Evolutionary conservation across 2,113 vertebrate genomes (phyloP), one percentile per base, ranked within the genome.

Genomic region (Chloropsis hardwickii): DNA sequence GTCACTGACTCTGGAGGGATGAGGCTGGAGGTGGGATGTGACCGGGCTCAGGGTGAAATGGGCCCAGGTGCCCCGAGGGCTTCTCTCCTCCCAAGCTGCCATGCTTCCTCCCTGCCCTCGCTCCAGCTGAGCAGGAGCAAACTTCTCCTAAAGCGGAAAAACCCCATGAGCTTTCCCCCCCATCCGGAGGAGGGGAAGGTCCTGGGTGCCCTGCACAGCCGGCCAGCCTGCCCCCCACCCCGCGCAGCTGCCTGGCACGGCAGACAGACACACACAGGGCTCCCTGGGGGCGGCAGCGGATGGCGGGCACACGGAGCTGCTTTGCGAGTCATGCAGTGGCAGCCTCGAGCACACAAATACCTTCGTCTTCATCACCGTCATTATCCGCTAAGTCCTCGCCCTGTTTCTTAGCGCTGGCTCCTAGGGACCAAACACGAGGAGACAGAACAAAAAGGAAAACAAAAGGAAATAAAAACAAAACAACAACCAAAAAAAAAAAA

Each of bases 361-460:
- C 99, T 99, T 99, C 99, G 58, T 99, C 99, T 99, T 99, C 99
- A 98, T 99, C 99, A 98, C 99, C 99, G 98, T 99, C 99, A 98
- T 99, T 99, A 99, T 99, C 99, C 96, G 99, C 99, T 98, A 99
- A 99, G 98, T 99, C 99, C 98, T 99, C 99, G 94, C 98, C 99
- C 98, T 99, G 99, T 99, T 99, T 99, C 99, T 99, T 99, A 98
- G 99, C 98, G 98, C 99, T 99, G 98, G 98, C 97, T 98, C 99
- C 99, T 99, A 98, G 98, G 98, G 98, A 98, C 98, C 98, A 98
- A 99, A 98, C 98, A 98, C 96, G 98, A 97, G 98, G 98, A 98
- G 98, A 99, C 96, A 97, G 90, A 97, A 97, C 95, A 95, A 6
- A 94, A 98, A 98, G 97, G 97, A 79, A 74, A 81, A 81, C 58